These are phyloP conservation scores for Hipposideros armiger DNA, from an alignment of 2,113 vertebrate species.

Conservation along the genomic window DNA sequence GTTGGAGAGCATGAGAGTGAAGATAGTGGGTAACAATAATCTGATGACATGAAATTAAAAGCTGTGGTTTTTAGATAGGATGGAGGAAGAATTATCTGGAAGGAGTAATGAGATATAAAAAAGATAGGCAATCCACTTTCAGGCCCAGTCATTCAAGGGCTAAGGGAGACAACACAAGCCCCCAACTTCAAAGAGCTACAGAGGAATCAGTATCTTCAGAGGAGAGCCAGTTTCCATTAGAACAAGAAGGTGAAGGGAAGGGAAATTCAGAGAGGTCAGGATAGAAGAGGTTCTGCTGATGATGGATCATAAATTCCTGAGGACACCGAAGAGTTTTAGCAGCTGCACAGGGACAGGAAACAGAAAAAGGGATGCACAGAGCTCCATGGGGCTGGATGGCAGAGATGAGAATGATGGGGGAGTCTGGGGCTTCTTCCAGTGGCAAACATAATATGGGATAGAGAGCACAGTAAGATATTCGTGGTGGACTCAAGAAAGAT, in stretches of 20 bases:
- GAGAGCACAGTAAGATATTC: not conserved
- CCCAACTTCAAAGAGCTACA: not conserved
- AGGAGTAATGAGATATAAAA: not conserved
- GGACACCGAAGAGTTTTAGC: not conserved
- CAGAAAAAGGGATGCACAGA: not conserved
- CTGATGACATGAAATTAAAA: slow-evolving; percentile 38
- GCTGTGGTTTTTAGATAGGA: not conserved
- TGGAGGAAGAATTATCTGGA: not conserved
- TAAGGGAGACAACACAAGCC: not conserved
- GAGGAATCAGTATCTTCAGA: slow-evolving; percentile 14
- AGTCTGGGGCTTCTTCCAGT: not conserved
- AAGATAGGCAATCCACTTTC: not conserved
- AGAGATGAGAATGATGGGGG: not conserved
- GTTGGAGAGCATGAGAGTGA: not conserved
- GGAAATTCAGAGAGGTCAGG: slow-evolving; percentile 26
- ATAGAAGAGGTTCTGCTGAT: not conserved
- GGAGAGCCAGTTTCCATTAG: not conserved
- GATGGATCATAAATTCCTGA: not conserved
- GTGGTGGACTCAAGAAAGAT: not conserved
- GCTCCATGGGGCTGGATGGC: not conserved
- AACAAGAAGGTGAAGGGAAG: slow-evolving; percentile 21
- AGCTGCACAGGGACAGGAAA: not conserved
- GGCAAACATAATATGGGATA: not conserved
- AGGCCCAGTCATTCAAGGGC: not conserved
- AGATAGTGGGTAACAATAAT: not conserved